Conservation (phyloP, 2,797 vertebrate species). For the Poeciliopsis gracilis region DNA sequence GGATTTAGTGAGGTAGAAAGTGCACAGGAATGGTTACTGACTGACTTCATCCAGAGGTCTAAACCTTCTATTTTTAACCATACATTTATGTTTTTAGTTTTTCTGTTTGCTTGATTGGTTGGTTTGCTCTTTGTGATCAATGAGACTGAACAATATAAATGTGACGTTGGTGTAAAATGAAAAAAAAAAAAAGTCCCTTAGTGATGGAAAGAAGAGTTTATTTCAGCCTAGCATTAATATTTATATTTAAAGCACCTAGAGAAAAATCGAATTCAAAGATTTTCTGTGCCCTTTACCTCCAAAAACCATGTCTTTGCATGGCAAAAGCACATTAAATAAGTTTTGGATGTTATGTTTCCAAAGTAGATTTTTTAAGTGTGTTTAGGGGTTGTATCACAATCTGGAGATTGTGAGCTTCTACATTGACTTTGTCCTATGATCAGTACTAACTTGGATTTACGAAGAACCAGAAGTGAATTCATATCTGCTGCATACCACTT, state of each 20-base stretch:
- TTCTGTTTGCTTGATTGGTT: neutral
- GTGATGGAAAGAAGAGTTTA: neutral
- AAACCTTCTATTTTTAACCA: neutral
- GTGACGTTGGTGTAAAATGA: neutral
- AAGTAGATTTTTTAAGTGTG: neutral
- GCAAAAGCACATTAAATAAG: neutral
- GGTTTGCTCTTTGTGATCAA: conserved; percentile 24
- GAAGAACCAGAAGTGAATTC: neutral
- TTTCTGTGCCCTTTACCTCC: neutral
- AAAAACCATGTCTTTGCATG: neutral
- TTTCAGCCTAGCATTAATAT: conserved; percentile 3
- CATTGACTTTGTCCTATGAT: neutral
- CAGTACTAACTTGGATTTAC: neutral
- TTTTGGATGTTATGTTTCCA: neutral
- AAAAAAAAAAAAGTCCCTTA: neutral
- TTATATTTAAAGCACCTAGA: conserved; percentile 9
- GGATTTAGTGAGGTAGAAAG: neutral
- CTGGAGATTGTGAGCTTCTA: neutral
- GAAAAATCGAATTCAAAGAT: conserved; percentile 7
- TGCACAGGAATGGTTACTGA: neutral
- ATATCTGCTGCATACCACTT: neutral
- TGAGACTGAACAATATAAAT: conserved; percentile 5
- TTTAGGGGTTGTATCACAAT: neutral
- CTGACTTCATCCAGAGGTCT: neutral
- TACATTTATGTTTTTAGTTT: neutral